Conservation (phyloP, 2,888 invertebrate species). For the Latrodectus elegans region DNA sequence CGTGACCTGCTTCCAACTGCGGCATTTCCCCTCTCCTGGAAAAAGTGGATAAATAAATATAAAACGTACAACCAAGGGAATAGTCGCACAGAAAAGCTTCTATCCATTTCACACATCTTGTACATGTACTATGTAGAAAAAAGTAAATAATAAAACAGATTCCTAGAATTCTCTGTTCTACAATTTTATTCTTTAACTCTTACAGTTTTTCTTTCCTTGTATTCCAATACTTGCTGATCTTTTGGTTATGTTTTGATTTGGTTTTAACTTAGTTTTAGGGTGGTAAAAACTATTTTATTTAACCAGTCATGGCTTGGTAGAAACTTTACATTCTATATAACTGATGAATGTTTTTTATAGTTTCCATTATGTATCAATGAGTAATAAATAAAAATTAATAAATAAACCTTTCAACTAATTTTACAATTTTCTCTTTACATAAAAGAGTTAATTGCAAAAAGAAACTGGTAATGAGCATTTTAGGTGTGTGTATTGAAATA, state of each 20-base stretch:
- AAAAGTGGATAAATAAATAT: slow-evolving; percentile 45
- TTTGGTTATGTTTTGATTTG: not conserved
- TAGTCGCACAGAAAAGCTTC: not conserved
- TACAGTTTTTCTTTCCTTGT: not conserved
- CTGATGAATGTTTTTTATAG: no score
- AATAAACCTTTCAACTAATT: no score
- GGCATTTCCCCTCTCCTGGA: slow-evolving; percentile 14
- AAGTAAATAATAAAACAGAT: not conserved
- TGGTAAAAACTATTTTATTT: no score
- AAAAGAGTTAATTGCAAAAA: no score
- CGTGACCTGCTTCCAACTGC: slow-evolving; percentile 46
- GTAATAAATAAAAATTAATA: no score
- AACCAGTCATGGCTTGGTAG: no score
- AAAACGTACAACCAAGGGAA: slow-evolving; percentile 22
- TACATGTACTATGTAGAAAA: not conserved
- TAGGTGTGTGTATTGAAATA: no score
- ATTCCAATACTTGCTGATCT: not conserved
- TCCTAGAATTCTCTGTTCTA: not conserved
- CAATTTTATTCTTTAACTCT: not conserved
- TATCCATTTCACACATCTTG: not conserved
- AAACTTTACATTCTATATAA: no score
- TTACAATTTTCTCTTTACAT: no score
- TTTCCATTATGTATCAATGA: no score
- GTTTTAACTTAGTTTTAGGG: no score
- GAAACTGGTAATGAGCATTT: no score